phyloP scores from a whole-genome alignment of 2,113 vertebrate species.

The Willisornis vidua region DNA sequence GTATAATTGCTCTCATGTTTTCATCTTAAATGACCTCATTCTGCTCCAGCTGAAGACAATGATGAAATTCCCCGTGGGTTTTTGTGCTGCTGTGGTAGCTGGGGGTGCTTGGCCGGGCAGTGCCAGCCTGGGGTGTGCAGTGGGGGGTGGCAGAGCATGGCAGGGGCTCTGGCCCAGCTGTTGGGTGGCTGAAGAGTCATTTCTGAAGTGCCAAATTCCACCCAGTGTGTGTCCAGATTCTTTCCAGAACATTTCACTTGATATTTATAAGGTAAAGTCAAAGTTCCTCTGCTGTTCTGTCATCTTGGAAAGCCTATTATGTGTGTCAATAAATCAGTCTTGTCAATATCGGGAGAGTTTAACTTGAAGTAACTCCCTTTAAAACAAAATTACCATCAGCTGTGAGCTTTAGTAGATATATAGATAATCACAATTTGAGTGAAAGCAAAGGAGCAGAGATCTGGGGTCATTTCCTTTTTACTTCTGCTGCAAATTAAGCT shows the following conservation, averaged over 20 bases:
- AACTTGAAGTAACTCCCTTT: not conserved
- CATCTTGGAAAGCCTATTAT: not conserved
- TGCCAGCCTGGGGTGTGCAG: not conserved
- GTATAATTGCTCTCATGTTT: not conserved
- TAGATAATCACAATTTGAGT: not conserved
- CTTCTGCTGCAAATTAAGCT: not conserved
- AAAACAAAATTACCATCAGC: not conserved
- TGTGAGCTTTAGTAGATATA: not conserved
- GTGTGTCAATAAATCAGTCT: not conserved
- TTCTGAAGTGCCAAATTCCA: not conserved
- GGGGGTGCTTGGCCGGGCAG: not conserved
- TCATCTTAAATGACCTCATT: not conserved
- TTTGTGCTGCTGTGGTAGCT: not conserved
- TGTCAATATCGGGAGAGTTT: not conserved
- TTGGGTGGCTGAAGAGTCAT: not conserved
- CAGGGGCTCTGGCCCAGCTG: not conserved
- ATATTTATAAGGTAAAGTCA: rapidly evolving
- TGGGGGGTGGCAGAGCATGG: not conserved
- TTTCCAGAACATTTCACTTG: not conserved
- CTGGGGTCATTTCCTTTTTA: not conserved
- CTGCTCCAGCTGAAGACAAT: not conserved
- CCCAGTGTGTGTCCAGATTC: not conserved
- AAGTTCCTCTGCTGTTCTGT: not conserved
- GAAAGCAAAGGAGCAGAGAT: not conserved
- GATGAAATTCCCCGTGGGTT: not conserved